These are phyloP conservation scores for Battus philenor DNA, from an alignment of 1,140 invertebrate genomes.

Conservation along the genomic window DNA sequence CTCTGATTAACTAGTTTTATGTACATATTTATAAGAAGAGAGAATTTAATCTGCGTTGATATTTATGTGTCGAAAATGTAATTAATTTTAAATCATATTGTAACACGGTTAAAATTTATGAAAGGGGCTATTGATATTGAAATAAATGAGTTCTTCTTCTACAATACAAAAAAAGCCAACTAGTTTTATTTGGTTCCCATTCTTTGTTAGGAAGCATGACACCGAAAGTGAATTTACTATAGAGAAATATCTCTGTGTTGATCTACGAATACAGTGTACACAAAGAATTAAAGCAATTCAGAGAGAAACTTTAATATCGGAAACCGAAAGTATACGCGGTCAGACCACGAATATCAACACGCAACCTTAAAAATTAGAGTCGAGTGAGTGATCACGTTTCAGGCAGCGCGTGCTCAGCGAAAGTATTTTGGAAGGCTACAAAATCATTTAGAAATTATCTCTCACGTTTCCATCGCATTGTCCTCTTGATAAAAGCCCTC, in stretches of 20 bases:
- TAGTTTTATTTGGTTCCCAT: neutral
- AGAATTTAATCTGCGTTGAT: too few species aligned
- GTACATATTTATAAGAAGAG: too few species aligned
- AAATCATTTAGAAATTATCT: too few species aligned
- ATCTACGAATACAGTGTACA: conserved; percentile 37
- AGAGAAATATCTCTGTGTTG: conserved; percentile 36
- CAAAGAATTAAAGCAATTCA: conserved; percentile 51
- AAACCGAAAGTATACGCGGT: conserved; percentile 47
- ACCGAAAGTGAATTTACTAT: conserved; percentile 49
- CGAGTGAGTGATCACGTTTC: conserved; percentile 34
- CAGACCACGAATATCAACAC: conserved; percentile 22
- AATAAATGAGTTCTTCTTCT: too few species aligned
- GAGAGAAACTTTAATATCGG: conserved; percentile 40
- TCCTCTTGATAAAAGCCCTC: too few species aligned
- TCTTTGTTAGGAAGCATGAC: conserved; percentile 34
- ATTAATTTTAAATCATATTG: too few species aligned
- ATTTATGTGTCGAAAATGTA: too few species aligned
- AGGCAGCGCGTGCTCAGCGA: conserved; percentile 30
- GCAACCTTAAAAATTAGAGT: conserved; percentile 31
- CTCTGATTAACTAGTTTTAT: too few species aligned
- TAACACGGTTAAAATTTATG: too few species aligned
- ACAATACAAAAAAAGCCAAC: neutral
- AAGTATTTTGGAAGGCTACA: conserved; percentile 26
- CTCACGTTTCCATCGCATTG: too few species aligned
- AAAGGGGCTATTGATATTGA: too few species aligned